phyloP scores from a whole-genome alignment of 2,888 invertebrate species.

The Eilema caniola region DNA sequence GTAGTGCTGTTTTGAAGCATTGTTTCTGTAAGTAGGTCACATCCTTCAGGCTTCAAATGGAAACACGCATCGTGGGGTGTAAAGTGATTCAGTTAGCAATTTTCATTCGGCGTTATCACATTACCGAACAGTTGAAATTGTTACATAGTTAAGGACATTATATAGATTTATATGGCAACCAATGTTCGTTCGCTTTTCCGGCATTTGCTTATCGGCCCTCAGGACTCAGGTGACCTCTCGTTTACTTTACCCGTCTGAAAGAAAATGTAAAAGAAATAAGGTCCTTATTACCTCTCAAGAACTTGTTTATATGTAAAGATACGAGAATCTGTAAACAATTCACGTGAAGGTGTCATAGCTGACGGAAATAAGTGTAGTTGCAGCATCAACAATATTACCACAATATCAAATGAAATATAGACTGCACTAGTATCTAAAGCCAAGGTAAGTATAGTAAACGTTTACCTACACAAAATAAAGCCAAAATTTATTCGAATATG shows the following conservation, averaged over 20 bases:
- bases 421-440: not conserved
- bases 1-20: not conserved
- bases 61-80: not conserved
- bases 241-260: too few relatives aligned
- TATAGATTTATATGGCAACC: not conserved
- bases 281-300: too few relatives aligned
- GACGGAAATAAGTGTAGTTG: not conserved
- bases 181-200: not conserved
- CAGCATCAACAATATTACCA: not conserved
- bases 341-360: not conserved
- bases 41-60: not conserved
- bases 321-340: not conserved
- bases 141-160: not conserved
- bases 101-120: not conserved
- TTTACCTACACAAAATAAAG: not conserved
- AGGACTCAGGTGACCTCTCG: too few relatives aligned
- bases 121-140: not conserved
- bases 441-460: not conserved
- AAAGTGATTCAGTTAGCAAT: not conserved
- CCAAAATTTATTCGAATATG: slow-evolving; percentile 3
- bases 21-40: not conserved
- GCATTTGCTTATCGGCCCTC: too few relatives aligned
- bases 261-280: too few relatives aligned
- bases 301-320: too few relatives aligned
- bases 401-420: not conserved